Percentiles rank a stretch among this genome's conserved stretches.
phyloP scores from a whole-genome alignment of 2,888 invertebrate species.

The Agrypnus murinus region DNA sequence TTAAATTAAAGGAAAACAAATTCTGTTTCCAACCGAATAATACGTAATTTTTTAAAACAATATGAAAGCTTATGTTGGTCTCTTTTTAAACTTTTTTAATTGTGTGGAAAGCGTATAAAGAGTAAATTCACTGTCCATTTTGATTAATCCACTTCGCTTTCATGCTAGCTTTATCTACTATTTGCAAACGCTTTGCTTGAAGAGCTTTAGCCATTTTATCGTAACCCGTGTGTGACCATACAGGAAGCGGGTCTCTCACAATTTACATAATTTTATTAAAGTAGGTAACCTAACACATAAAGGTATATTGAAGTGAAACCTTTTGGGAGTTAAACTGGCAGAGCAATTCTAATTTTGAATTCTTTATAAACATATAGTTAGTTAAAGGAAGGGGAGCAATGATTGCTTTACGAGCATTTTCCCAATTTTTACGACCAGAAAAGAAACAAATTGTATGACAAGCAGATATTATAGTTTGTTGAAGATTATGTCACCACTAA shows the following conservation, averaged over 20 bases:
- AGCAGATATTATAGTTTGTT: no score
- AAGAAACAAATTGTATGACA: no score
- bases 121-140: background rate
- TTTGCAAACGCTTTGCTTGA: conserved; percentile 34
- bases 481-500: no score
- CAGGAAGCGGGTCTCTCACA: conserved; percentile 25
- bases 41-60: no score
- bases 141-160: conserved; percentile 29
- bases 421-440: no score
- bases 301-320: conserved; percentile 34
- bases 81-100: no score
- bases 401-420: no score
- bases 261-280: conserved; percentile 48
- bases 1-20: no score
- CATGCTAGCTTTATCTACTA: conserved; percentile 22
- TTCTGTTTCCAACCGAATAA: no score
- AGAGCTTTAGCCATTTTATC: conserved; percentile 39
- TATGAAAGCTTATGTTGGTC: no score
- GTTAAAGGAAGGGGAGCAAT: background rate
- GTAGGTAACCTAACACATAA: conserved; percentile 37
- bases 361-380: conserved; percentile 7
- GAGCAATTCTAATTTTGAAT: conserved; percentile 1
- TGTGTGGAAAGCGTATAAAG: no score
- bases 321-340: background rate
- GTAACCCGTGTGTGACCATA: conserved; percentile 37